A percentile compares a stretch with the other conserved stretches of the same genome.
Evolutionary conservation across 2,888 invertebrate species (phyloP).

Genomic region (Calephelis perditalis): DNA sequence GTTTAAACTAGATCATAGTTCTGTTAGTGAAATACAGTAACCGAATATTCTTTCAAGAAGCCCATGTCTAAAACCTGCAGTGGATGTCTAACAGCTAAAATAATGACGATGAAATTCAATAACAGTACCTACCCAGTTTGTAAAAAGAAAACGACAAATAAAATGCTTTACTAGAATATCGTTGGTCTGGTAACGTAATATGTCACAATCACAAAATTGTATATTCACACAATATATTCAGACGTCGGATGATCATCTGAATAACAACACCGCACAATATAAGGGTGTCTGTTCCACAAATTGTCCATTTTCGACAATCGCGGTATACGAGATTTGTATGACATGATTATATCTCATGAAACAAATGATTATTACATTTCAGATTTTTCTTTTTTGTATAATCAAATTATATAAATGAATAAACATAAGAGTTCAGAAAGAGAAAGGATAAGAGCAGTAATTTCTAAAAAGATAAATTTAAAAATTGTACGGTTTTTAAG

Average conservation of each 20-base stretch:
- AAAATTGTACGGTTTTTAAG: too few relatives aligned
- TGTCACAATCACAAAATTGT: conserved; percentile 38
- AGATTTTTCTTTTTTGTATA: too few relatives aligned
- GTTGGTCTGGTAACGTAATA: conserved; percentile 8
- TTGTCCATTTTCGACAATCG: conserved; percentile 15
- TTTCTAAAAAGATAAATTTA: too few relatives aligned
- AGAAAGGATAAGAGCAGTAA: too few relatives aligned
- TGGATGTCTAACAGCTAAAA: too few relatives aligned
- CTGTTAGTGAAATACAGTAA: too few relatives aligned
- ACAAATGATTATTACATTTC: conserved; percentile 18
- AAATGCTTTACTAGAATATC: conserved; percentile 2
- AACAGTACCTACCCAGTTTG: neutral
- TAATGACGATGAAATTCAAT: too few relatives aligned
- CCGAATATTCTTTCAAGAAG: too few relatives aligned
- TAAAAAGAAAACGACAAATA: neutral
- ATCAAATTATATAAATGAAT: too few relatives aligned
- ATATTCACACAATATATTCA: conserved; percentile 41
- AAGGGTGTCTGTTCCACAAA: conserved; percentile 14
- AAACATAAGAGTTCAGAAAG: too few relatives aligned
- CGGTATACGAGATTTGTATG: neutral
- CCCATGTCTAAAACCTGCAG: too few relatives aligned
- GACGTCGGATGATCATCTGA: conserved; percentile 35
- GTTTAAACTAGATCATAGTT: too few relatives aligned
- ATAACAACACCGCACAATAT: conserved; percentile 35
- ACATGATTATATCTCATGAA: conserved; percentile 5